Evolutionary conservation across 2,888 invertebrate genomes (phyloP).

Genomic region (Stegana nigrithorax): DNA sequence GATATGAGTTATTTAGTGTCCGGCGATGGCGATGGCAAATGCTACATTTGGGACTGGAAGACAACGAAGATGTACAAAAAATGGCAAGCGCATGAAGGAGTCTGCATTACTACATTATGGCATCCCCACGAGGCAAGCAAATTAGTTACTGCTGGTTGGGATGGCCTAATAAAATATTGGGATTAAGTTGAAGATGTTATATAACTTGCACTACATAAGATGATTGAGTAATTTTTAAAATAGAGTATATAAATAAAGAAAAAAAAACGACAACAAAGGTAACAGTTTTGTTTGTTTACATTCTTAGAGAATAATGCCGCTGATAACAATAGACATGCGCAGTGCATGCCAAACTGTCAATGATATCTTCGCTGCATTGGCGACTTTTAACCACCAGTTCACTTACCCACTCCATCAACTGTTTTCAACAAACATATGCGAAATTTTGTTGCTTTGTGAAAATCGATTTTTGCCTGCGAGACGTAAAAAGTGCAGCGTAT

Average conservation of each 20-base stretch:
- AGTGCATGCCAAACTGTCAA: slow-evolving; percentile 37
- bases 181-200: slow-evolving; percentile 78
- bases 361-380: too few species aligned
- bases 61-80: slow-evolving; percentile 97
- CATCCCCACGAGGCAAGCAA: slow-evolving; percentile 99
- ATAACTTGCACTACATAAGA: neutral
- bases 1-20: slow-evolving; percentile 99
- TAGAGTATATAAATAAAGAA: neutral
- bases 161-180: slow-evolving; percentile 98
- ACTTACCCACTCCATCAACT: slow-evolving; percentile 24
- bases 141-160: slow-evolving; percentile 99
- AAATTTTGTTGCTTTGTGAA: slow-evolving; percentile 33
- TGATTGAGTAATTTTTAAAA: too few species aligned
- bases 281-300: slow-evolving; percentile 20
- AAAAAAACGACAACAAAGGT: neutral
- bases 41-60: slow-evolving; percentile 99
- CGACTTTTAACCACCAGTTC: slow-evolving; percentile 24
- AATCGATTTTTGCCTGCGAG: slow-evolving; percentile 50
- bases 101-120: slow-evolving; percentile 95
- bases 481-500: slow-evolving; percentile 25
- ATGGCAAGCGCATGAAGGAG: slow-evolving; percentile 99
- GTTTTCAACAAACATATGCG: slow-evolving; percentile 46
- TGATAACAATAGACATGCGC: slow-evolving; percentile 55
- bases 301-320: neutral
- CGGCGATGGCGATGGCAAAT: slow-evolving; percentile 98